Evolutionary conservation across 2,797 vertebrate species (phyloP).

Genomic region (Emydoidea blandingii): DNA sequence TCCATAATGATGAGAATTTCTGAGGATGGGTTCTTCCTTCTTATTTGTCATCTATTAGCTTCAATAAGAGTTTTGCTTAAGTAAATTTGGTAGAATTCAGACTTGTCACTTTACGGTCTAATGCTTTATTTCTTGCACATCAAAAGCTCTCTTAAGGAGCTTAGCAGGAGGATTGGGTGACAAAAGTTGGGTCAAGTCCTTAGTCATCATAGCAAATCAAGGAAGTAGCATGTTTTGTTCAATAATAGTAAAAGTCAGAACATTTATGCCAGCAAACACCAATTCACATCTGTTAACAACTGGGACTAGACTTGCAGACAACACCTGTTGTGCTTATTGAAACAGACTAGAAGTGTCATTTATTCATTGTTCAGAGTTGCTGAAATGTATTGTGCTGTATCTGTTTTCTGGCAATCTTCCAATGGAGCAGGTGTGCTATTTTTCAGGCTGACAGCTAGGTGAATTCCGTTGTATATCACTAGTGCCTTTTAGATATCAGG

Average conservation of each 20-base stretch:
- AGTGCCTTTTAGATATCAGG: background rate
- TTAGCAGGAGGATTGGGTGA: background rate
- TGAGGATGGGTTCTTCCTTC: background rate
- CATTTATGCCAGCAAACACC: background rate
- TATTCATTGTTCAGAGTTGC: background rate
- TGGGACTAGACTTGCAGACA: background rate
- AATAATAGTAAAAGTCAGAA: background rate
- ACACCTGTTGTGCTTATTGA: background rate
- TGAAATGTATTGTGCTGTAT: background rate
- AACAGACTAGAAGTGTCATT: background rate
- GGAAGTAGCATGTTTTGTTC: constrained; percentile 14
- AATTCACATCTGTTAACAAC: background rate
- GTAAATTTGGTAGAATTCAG: background rate
- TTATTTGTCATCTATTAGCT: background rate
- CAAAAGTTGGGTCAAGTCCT: background rate
- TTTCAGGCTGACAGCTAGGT: background rate
- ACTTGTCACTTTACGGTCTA: background rate
- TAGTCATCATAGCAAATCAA: background rate
- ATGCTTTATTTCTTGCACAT: background rate
- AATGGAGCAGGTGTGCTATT: constrained; percentile 44
- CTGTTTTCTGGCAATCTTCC: constrained; percentile 24
- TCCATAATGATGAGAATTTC: background rate
- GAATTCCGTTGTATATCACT: background rate
- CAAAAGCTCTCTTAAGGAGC: background rate
- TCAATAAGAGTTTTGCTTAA: background rate